Percentiles rank a stretch among this genome's conserved stretches.
phyloP scores from a whole-genome alignment of 2,888 invertebrate species.

The Tetranychus piercei region DNA sequence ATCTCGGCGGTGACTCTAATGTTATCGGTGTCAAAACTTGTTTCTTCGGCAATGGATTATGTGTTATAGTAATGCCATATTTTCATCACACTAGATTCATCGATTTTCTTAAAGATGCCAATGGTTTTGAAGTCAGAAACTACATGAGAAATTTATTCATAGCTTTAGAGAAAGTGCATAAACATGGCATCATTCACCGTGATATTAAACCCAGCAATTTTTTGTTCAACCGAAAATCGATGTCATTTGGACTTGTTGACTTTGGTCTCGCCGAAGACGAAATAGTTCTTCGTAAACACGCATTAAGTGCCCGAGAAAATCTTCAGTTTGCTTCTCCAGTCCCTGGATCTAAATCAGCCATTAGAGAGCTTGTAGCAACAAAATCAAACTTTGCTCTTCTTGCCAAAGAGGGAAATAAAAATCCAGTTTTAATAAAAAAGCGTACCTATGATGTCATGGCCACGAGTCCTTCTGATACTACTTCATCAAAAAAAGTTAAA shows the following conservation, averaged over 20 bases:
- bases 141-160: conserved; percentile 63
- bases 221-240: conserved; percentile 49
- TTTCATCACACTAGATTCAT: conserved; percentile 60
- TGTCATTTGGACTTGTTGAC: conserved; percentile 51
- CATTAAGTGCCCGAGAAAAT: background rate
- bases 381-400: background rate
- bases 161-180: conserved; percentile 60
- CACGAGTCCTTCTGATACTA: background rate
- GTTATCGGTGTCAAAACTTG: conserved; percentile 62
- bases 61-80: conserved; percentile 74
- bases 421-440: background rate
- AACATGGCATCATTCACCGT: conserved; percentile 63
- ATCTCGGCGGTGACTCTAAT: conserved; percentile 54
- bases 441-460: background rate
- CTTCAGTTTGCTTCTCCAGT: background rate
- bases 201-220: conserved; percentile 84
- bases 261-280: conserved; percentile 62
- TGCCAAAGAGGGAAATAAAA: background rate
- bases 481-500: background rate
- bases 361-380: background rate
- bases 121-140: conserved; percentile 44
- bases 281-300: conserved; percentile 1
- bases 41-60: conserved; percentile 53
- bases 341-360: no score
- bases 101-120: conserved; percentile 45